phyloP scores from a whole-genome alignment of 2,113 vertebrate genomes.

The Melierax canorus region DNA sequence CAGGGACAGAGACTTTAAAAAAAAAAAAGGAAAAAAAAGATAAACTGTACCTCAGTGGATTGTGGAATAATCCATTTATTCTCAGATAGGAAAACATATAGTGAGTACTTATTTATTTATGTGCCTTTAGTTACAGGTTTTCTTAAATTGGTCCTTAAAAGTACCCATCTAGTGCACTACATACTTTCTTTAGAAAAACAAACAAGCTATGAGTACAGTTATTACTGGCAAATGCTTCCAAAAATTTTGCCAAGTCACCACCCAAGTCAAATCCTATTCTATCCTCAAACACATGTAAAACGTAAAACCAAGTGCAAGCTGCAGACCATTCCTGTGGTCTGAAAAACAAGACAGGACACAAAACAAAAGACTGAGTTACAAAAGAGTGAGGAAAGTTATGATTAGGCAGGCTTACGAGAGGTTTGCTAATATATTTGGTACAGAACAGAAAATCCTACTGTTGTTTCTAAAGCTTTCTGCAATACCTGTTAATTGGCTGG shows the following conservation, averaged over 20 bases:
- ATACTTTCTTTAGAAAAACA: conserved; percentile 10
- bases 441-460: background rate
- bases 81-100: background rate
- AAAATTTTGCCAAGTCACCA: background rate
- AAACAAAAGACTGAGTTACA: background rate
- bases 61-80: background rate
- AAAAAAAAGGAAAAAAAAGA: background rate
- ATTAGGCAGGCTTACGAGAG: background rate
- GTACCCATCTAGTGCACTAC: background rate
- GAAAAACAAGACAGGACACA: background rate
- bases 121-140: background rate
- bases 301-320: background rate
- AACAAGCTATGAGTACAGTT: background rate
- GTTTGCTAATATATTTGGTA: background rate
- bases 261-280: background rate
- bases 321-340: background rate
- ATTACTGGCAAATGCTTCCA: background rate
- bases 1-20: background rate
- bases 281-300: background rate
- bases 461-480: background rate
- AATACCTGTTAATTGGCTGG: background rate
- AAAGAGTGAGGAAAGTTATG: background rate
- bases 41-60: background rate
- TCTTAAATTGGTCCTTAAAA: background rate
- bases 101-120: background rate